Evolutionary conservation across 2,797 vertebrate genomes (phyloP).

Genomic region (Huso huso): DNA sequence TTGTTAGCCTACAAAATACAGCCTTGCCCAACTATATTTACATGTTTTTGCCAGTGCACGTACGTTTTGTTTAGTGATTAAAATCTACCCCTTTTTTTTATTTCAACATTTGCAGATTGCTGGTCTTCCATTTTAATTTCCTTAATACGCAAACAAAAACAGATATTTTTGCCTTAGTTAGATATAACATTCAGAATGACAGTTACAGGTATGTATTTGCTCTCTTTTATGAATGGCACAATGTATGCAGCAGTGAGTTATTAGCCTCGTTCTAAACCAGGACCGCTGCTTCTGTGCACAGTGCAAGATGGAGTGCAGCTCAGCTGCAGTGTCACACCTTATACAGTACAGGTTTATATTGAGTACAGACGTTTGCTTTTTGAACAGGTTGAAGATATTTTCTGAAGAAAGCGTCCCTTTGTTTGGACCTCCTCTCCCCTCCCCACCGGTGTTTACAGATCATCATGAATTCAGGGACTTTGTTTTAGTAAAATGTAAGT

Average conservation of each 20-base stretch:
- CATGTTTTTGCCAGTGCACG: too few relatives aligned
- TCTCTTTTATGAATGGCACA: too few relatives aligned
- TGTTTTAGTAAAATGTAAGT: slow-evolving; percentile 95
- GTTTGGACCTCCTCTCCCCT: slow-evolving; percentile 91
- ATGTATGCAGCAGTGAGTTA: too few relatives aligned
- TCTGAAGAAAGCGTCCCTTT: slow-evolving; percentile 97
- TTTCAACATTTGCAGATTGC: not conserved
- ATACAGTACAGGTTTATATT: not conserved
- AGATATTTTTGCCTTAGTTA: slow-evolving; percentile 99
- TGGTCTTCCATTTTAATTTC: slow-evolving; percentile 10
- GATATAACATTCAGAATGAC: slow-evolving; percentile 87
- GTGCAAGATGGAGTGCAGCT: too few relatives aligned
- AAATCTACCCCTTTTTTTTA: too few relatives aligned
- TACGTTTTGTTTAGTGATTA: too few relatives aligned
- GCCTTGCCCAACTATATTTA: too few relatives aligned
- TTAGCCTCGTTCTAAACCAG: too few relatives aligned
- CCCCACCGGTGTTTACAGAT: slow-evolving; percentile 93
- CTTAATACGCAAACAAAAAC: slow-evolving; percentile 7
- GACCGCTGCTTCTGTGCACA: too few relatives aligned
- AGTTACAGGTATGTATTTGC: slow-evolving; percentile 81
- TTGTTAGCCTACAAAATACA: too few relatives aligned
- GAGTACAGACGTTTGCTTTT: slow-evolving; percentile 16
- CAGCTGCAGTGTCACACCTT: too few relatives aligned
- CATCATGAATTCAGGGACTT: slow-evolving; percentile 99
- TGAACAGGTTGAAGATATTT: slow-evolving; percentile 91